Conservation (phyloP, 2,113 vertebrate genomes). For the Philantomba maxwellii region DNA sequence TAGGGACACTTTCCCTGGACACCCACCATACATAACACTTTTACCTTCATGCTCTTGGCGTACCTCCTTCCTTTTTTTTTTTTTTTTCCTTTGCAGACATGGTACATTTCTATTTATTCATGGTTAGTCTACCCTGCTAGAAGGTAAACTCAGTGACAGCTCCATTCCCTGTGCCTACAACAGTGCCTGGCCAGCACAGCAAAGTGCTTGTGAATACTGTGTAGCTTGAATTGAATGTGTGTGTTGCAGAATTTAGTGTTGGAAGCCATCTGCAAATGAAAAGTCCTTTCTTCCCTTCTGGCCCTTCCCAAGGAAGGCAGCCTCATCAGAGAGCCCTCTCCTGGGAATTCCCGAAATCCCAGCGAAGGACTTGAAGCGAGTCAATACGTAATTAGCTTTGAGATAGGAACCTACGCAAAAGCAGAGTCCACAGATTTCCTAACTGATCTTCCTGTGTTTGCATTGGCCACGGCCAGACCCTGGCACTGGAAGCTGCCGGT, state of each 20-base stretch:
- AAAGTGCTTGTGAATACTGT: neutral
- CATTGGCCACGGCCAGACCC: neutral
- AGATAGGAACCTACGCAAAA: neutral
- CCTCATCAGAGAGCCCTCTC: neutral
- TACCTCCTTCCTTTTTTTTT: neutral
- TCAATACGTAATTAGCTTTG: neutral
- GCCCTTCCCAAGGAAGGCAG: neutral
- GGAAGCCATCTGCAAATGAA: neutral
- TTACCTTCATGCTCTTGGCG: too few species aligned
- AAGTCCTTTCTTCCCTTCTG: neutral
- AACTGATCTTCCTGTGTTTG: neutral
- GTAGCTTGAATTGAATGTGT: neutral
- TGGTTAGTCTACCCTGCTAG: neutral
- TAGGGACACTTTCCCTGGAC: neutral
- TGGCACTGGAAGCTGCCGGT: neutral
- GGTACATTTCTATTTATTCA: neutral
- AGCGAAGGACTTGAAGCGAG: neutral
- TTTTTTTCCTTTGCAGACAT: neutral
- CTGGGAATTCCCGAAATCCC: neutral
- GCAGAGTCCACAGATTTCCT: neutral
- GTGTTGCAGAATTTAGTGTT: neutral
- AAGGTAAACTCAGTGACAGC: neutral
- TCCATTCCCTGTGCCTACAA: accelerated
- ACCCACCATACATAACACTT: accelerated
- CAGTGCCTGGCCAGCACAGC: neutral